Percentiles rank a stretch among this genome's conserved stretches.
Conservation (phyloP, 2,113 vertebrate species). For the Sapayoa aenigma region DNA sequence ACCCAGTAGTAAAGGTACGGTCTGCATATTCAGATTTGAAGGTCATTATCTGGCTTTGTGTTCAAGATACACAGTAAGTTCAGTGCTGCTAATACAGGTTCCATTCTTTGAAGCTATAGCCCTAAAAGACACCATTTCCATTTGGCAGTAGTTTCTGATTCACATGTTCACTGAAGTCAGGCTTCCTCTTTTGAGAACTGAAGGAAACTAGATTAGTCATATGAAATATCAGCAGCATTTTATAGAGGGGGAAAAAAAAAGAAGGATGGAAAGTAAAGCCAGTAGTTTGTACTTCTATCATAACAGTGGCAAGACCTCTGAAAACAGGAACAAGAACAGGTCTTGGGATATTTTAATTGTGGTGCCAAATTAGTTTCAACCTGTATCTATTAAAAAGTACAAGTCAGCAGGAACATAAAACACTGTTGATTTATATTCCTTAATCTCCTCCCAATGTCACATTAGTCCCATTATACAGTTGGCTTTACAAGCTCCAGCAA, state of each 20-base stretch:
- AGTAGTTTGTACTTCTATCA: background rate
- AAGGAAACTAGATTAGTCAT: constrained; percentile 38
- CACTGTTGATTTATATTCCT: background rate
- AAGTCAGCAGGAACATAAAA: background rate
- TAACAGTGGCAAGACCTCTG: background rate
- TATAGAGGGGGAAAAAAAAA: background rate
- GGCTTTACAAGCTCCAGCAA: background rate
- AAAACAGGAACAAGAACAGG: constrained; percentile 17
- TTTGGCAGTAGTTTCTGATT: constrained; percentile 19
- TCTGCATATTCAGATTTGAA: constrained; percentile 7
- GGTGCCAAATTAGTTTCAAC: background rate
- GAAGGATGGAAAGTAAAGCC: background rate
- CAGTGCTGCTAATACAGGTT: background rate
- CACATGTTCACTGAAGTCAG: constrained; percentile 11
- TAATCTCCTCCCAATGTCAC: background rate
- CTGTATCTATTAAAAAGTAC: background rate
- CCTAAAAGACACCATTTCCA: constrained; percentile 8
- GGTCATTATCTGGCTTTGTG: background rate
- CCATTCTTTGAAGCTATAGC: background rate
- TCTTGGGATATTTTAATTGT: background rate
- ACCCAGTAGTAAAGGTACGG: background rate
- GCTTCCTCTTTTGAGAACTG: constrained; percentile 55
- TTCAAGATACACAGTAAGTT: background rate
- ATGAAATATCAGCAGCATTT: constrained; percentile 40
- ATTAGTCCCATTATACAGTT: background rate